Evolutionary conservation across 2,797 vertebrate genomes (phyloP).

Genomic region (Heliangelus exortis): DNA sequence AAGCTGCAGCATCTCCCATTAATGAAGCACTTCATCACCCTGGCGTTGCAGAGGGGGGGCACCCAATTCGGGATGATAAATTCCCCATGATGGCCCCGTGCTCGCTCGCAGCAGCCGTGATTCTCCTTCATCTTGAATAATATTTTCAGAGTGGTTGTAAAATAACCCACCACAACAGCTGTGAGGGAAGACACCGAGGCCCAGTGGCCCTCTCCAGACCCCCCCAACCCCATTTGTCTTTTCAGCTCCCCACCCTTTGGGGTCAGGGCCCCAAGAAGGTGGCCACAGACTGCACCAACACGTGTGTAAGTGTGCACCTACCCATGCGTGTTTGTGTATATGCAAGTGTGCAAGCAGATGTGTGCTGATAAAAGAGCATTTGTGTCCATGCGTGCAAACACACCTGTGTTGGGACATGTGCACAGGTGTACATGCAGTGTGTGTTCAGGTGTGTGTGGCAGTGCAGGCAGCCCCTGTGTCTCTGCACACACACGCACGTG

Average conservation of each 20-base stretch:
- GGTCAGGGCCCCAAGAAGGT: background rate
- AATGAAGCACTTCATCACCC: slow-evolving; percentile 67
- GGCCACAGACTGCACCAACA: background rate
- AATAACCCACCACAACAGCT: slow-evolving; percentile 17
- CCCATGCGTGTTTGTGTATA: fast-evolving
- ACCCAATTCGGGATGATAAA: slow-evolving; percentile 64
- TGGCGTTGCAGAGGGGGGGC: background rate
- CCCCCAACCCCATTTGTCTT: background rate
- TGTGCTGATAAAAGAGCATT: background rate
- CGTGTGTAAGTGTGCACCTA: fast-evolving
- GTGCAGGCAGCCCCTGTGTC: background rate
- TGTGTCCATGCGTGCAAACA: fast-evolving
- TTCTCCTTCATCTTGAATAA: slow-evolving; percentile 70
- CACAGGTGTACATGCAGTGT: too few species aligned
- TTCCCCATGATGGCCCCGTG: slow-evolving; percentile 28
- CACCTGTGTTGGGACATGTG: background rate
- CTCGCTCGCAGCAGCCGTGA: slow-evolving; percentile 43
- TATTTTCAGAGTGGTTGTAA: slow-evolving; percentile 56
- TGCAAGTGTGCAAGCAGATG: fast-evolving
- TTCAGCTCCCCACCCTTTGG: background rate
- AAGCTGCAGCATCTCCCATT: slow-evolving; percentile 56
- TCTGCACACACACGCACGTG: too few species aligned
- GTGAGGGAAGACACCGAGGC: background rate
- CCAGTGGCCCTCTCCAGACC: background rate
- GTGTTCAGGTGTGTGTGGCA: background rate